Base-by-base conservation (phyloP, 2,888 invertebrate species). In the Drosophila melanosoma region DNA sequence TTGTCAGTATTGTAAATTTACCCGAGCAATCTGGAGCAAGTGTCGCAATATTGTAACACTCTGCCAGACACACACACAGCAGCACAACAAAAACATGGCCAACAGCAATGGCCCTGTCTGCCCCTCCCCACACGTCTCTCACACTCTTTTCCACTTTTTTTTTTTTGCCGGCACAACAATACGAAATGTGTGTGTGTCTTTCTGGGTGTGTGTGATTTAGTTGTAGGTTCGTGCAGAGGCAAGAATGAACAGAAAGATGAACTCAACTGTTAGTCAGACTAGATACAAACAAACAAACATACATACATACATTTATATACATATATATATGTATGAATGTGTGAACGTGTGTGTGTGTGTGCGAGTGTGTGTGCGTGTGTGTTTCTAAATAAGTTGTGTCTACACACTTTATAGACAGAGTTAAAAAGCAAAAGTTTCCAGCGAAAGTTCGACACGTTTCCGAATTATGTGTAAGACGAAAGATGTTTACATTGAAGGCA, bases 21-120 rank as follows among this genome's bases (percentile, higher is more conserved):
- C 82, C 79, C 74, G 11, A 81, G 79, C 90, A 90, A 90, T 90
- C 91, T 91, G 80, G 91, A 90, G 81, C 90, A 90, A 90, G 90
- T 90, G 91, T 84, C 82, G 90, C 83, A 82, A 79, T 81, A 79
- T 83, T 89, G 85, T 69, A 84, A 89, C 82, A 79, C 69, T 62
- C 82, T 64, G 62, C 57, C 79, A 79, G 74, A 80, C 81, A 76
- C 38, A 56, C 49, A 29, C 38, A 56, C 56, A 32, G 20, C 53
- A 51, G 61, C 64, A 68, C 78, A 77, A 71, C 80, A 75, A 69
- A 38, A 70, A 72, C 87, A 79, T 69, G 71, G 75, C 69, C 77
- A 64, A 67, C 70, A 67, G 79, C 79, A 35, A 63, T 66, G 64
- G 74, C 35, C 45, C 29, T 48, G 32, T n/a, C 45, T 29, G 29